phyloP scores from a whole-genome alignment of 2,888 invertebrate genomes.

The Byasa hedistus region DNA sequence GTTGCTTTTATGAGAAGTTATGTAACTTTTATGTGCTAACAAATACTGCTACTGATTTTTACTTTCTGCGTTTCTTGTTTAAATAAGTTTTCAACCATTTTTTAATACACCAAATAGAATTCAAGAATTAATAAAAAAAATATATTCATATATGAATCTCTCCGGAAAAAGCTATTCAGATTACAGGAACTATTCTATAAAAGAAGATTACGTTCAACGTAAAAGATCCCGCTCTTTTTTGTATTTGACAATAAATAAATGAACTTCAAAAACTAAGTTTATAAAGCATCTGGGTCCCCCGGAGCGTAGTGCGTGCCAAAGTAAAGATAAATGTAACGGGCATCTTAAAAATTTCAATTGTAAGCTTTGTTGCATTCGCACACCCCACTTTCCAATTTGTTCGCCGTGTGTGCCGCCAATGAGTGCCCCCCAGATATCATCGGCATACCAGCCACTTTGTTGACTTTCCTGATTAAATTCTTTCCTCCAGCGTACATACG shows the following conservation, averaged over 20 bases:
- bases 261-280: conserved; percentile 54
- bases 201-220: too few species aligned
- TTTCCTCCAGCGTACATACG: conserved; percentile 55
- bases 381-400: conserved; percentile 68
- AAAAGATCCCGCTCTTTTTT: conserved; percentile 46
- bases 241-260: conserved; percentile 57
- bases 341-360: conserved; percentile 77
- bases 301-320: conserved; percentile 66
- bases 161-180: too few species aligned
- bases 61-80: neutral
- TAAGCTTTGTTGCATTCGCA: conserved; percentile 66
- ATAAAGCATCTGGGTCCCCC: conserved; percentile 56
- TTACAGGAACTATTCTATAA: too few species aligned
- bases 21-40: neutral
- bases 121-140: too few species aligned
- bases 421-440: conserved; percentile 68
- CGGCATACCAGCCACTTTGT: conserved; percentile 64
- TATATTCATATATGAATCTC: too few species aligned
- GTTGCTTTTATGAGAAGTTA: neutral
- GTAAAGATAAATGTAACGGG: conserved; percentile 71
- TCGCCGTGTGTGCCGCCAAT: conserved; percentile 60
- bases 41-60: too few species aligned
- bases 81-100: too few species aligned
- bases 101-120: too few species aligned
- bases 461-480: conserved; percentile 74